Evolutionary conservation across 2,797 vertebrate species (phyloP).

Genomic region (Limosa lapponica): DNA sequence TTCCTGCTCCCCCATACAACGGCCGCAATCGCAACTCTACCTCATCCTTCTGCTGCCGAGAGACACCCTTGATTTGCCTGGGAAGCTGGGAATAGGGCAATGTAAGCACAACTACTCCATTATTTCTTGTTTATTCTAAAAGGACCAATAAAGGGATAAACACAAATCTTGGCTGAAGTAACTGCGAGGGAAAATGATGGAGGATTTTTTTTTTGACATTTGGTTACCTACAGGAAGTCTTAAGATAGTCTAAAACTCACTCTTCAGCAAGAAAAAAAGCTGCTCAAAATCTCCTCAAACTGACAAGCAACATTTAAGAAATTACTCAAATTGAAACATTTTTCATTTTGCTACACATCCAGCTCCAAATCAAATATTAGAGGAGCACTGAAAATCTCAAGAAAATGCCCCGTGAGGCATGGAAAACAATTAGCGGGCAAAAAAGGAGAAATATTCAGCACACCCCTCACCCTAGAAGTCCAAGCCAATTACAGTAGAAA

Average conservation of each 20-base stretch:
- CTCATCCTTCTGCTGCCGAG: slow-evolving; percentile 20
- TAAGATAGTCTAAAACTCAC: not conserved
- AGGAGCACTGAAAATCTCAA: slow-evolving; percentile 4
- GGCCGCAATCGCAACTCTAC: not conserved
- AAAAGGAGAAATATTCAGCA: slow-evolving; percentile 46
- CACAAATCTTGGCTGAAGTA: slow-evolving; percentile 37
- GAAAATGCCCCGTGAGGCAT: slow-evolving; percentile 32
- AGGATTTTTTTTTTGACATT: slow-evolving; percentile 11
- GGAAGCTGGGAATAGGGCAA: slow-evolving; percentile 25
- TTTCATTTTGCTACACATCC: not conserved
- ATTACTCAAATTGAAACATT: not conserved
- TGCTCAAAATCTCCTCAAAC: not conserved
- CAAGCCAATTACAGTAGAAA: slow-evolving; percentile 68
- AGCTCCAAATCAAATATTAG: slow-evolving; percentile 32
- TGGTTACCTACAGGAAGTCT: slow-evolving; percentile 21
- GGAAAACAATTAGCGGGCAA: slow-evolving; percentile 58
- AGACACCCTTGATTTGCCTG: slow-evolving; percentile 22
- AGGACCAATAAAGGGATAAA: slow-evolving; percentile 33
- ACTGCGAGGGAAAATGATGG: not conserved
- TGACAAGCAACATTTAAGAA: not conserved
- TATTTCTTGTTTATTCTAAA: slow-evolving; percentile 50
- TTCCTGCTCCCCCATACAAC: not conserved
- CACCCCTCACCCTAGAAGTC: slow-evolving; percentile 40
- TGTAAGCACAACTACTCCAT: not conserved
- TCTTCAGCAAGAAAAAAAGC: not conserved